Base-by-base conservation (phyloP, 2,797 vertebrate species). In the Ciconia nigra region DNA sequence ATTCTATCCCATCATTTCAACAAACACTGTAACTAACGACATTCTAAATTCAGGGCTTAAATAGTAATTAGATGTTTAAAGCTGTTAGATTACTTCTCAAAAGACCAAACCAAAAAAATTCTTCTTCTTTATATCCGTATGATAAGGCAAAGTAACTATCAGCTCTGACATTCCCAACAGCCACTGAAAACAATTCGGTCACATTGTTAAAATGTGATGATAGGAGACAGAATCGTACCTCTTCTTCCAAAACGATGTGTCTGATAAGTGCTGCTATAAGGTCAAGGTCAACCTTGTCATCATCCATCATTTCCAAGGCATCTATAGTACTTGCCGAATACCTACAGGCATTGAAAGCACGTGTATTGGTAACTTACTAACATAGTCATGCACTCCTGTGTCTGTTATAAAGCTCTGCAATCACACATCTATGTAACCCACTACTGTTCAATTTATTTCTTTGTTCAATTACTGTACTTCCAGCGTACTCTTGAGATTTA, bases 231-330 rank as follows among this genome's bases (percentile, higher is more conserved):
- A 77, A 93, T 96, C 95, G 98, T 97, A 99, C 99, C 97, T 99
- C 98, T 93, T 98, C 98, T 39, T 98, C 97, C 89, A 99, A 89
- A 94, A 98, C 98, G 7, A 99, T 99, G 89, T 99, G 97, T 90
- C 98, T 98, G 96, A 99, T 99, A 76, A 99, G 99, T 10, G 98
- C 98, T 92, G 99, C 96, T 67, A 99, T 98, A 74, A 99, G 98
- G 70, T 99, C 98, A 92, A 99, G 98, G 98, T 99, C 99, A 58
- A 99, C 99, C 97, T 99, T 99, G 21, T 99, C 99, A 95, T 99
- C 99, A 95, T 99, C 99, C 96, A 99, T 98, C 98, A 98, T 98
- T 97, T 99, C 98, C 89, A 99, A 76, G 49, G 98, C 97, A 62
- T 98, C 95, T 39, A 99, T 97, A 26, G 99, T 99, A 93, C 95